Percentiles rank a stretch among this genome's conserved stretches.
phyloP scores from a whole-genome alignment of 2,797 vertebrate species.

The Myotis vivesi region DNA sequence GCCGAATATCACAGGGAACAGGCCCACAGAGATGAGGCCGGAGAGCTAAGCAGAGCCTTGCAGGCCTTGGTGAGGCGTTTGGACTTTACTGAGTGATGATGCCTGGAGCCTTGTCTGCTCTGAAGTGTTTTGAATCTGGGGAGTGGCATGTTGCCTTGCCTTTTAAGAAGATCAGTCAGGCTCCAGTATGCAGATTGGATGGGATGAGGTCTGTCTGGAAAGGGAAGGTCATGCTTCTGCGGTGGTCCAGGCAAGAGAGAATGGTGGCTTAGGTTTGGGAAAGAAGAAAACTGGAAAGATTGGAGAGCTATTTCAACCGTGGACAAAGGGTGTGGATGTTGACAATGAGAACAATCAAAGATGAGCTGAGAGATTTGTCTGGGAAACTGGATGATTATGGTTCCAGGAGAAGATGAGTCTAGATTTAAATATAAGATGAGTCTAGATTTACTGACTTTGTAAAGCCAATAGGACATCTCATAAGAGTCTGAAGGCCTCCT shows the following conservation, averaged over 20 bases:
- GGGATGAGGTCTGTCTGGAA: background rate
- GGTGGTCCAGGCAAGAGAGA: background rate
- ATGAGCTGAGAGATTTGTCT: background rate
- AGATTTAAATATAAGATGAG: background rate
- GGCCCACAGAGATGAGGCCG: background rate
- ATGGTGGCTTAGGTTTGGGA: background rate
- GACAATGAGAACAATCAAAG: background rate
- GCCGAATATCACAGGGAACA: background rate
- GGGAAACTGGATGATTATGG: background rate
- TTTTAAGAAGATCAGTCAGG: background rate
- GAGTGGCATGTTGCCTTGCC: background rate
- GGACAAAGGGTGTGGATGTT: background rate
- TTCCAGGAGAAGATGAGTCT: background rate
- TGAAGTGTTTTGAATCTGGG: background rate
- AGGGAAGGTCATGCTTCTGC: background rate
- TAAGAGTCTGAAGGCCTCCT: too few relatives aligned
- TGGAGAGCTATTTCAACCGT: background rate
- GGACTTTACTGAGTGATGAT: background rate
- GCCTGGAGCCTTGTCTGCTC: background rate
- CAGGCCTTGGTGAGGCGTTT: background rate
- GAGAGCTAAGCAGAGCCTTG: background rate
- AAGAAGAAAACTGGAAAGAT: background rate
- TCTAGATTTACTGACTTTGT: background rate
- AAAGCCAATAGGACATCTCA: background rate
- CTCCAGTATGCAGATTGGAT: background rate